Evolutionary conservation across 2,888 invertebrate genomes (phyloP), one percentile per base, ranked within the genome.

Genomic region (Physocephala rufipes): DNA sequence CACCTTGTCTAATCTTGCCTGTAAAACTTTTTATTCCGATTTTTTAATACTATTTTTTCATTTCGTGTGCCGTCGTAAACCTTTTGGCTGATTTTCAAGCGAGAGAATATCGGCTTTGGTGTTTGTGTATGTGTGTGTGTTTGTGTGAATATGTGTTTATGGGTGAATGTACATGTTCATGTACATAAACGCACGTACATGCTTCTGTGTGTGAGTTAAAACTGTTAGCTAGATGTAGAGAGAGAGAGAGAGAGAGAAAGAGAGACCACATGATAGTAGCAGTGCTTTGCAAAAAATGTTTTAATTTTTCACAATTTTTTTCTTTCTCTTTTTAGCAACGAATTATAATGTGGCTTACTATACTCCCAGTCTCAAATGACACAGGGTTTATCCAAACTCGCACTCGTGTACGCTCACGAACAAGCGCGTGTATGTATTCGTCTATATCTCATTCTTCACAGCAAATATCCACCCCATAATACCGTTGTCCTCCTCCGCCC

Each of bases 31-130:
- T 58, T 12, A 69, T 26, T 47, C 64, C 63, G 16, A 72, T 55
- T 51, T 69, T 68, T 78, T 78, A 78, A 47, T 28, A 30, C 51
- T 36, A 51, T 45, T n/a, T 61, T 24, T 30, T 36, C 59, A 51
- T 61, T 4, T 43, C 19, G 24, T 26, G 13, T 16, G 4, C 12
- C 55, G 36, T 36, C 9, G 36, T 36, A 36, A 36, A 36, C 36
- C 36, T 36, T 36, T 36, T 36, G 36, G 9, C 36, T 36, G 36
- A 36, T 36, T 36, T 36, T 36, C 5, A 36, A 36, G 9, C 36
- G 36, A 9, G 5, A 36, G 9, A 36, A 36, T n/a, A n/a, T n/a
- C 36, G 36, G 36, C 9, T 9, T 36, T 36, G 4, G 36, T 58
- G 13, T 26, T 16, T 26, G 28, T 12, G 24, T 15, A 47, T 64